A percentile compares a stretch with the other conserved stretches of the same genome.
phyloP scores from a whole-genome alignment of 2,797 vertebrate genomes.

The Serranus cabrilla region DNA sequence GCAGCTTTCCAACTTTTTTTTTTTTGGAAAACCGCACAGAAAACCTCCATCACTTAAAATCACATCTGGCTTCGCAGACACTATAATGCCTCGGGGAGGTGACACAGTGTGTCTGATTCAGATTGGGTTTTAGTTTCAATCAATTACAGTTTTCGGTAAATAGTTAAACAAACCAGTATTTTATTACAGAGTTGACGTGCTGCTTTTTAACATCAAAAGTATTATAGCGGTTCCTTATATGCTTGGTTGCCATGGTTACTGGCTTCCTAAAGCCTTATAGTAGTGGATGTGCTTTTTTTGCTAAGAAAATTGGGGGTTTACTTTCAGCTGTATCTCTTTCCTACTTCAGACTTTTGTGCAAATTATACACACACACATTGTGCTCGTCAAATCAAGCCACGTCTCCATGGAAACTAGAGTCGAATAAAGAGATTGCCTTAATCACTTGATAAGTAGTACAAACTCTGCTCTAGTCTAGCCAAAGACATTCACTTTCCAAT shows the following conservation, averaged over 20 bases:
- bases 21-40: slow-evolving; percentile 30
- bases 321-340: slow-evolving; percentile 52
- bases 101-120: slow-evolving; percentile 3
- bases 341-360: slow-evolving; percentile 35
- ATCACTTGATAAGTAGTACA: slow-evolving; percentile 81
- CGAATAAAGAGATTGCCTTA: slow-evolving; percentile 79
- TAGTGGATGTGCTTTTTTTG: slow-evolving; percentile 39
- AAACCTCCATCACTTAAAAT: slow-evolving; percentile 38
- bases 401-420: slow-evolving; percentile 84
- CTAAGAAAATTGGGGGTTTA: slow-evolving; percentile 23
- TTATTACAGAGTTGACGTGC: neutral
- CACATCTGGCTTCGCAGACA: slow-evolving; percentile 46
- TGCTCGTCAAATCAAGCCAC: slow-evolving; percentile 75
- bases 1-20: slow-evolving; percentile 38
- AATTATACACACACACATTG: slow-evolving; percentile 46
- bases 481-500: slow-evolving; percentile 69
- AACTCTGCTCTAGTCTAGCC: slow-evolving; percentile 66
- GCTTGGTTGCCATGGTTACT: slow-evolving; percentile 65
- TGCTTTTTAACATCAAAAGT: slow-evolving; percentile 8
- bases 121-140: slow-evolving; percentile 27
- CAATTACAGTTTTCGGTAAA: slow-evolving; percentile 17
- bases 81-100: slow-evolving; percentile 4
- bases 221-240: slow-evolving; percentile 35
- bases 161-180: slow-evolving; percentile 10
- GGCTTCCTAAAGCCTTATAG: slow-evolving; percentile 24